Evolutionary conservation across 2,113 vertebrate genomes (phyloP), one percentile per base, ranked within the genome.

Genomic region (Nothoprocta perdicaria): DNA sequence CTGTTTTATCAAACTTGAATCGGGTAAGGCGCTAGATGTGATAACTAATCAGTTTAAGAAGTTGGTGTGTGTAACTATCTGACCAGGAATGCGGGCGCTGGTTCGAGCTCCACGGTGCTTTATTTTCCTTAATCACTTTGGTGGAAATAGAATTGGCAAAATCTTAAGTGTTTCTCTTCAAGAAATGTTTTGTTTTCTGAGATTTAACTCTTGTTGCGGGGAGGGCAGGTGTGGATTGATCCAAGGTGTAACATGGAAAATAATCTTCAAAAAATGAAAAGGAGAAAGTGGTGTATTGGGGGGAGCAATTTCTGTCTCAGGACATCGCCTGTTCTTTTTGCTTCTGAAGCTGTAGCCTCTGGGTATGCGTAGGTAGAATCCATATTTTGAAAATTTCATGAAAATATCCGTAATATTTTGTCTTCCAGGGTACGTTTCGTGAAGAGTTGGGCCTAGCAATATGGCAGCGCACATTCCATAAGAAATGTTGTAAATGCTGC

Each of bases 361-460:
- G 84, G 43, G 3, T 82, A 4, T 17, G 8, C 46, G 41, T 72
- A 72, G 88, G n/a, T 41, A 63, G 62, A 43, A 31, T 45, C 57
- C 50, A 43, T 27, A 38, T 57, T 63, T 89, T 75, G 81, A 80
- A 91, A 81, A 93, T 26, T 31, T 45, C 83, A 26, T 91, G 88
- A 69, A 95, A 84, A 72, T 85, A 74, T 60, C 92, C 84, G 3
- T 85, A 43, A 95, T 95, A 16, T 97, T 92, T 97, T 97, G 85
- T 97, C 96, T 98, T 96, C 73, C 92, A 98, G 96, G 69, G 14
- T 4, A 10, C 8, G 6, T 7, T 48, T 68, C 11, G 92, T 52
- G 87, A 95, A 94, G 92, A 91, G 83, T 76, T 62, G 90, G 95
- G 90, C 96, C 94, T 95, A 96, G 63, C 86, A 95, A 96, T 86